A percentile compares a stretch with the other conserved stretches of the same genome.
phyloP scores from a whole-genome alignment of 2,797 vertebrate genomes.

The Sarcoramphus papa region DNA sequence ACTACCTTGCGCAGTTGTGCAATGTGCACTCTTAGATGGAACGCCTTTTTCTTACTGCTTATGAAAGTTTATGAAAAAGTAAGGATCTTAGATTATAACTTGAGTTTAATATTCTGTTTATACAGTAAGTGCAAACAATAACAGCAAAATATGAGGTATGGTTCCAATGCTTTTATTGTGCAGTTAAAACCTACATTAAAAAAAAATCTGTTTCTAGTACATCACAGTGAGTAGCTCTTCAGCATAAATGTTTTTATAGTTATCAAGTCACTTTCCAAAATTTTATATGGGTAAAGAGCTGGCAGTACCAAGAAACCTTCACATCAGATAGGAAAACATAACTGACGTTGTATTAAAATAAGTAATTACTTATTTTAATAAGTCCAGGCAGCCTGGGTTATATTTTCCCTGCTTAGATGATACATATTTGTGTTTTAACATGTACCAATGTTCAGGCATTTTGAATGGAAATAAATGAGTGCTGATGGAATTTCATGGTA shows the following conservation, averaged over 20 bases:
- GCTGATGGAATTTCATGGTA: background rate
- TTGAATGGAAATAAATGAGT: background rate
- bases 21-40: background rate
- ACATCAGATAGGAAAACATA: background rate
- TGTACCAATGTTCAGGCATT: background rate
- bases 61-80: background rate
- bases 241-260: background rate
- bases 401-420: background rate
- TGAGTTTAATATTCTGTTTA: background rate
- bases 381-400: background rate
- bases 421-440: background rate
- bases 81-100: background rate
- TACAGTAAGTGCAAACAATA: background rate
- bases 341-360: background rate
- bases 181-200: background rate
- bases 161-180: background rate
- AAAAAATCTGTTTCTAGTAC: background rate
- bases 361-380: no score
- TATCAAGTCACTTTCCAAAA: background rate
- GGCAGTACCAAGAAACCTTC: background rate
- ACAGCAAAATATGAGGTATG: background rate
- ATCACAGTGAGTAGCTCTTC: background rate
- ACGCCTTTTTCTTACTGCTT: background rate
- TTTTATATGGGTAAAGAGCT: background rate
- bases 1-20: background rate